Base-by-base conservation (phyloP, 2,113 vertebrate genomes). In the Caranx ignobilis region DNA sequence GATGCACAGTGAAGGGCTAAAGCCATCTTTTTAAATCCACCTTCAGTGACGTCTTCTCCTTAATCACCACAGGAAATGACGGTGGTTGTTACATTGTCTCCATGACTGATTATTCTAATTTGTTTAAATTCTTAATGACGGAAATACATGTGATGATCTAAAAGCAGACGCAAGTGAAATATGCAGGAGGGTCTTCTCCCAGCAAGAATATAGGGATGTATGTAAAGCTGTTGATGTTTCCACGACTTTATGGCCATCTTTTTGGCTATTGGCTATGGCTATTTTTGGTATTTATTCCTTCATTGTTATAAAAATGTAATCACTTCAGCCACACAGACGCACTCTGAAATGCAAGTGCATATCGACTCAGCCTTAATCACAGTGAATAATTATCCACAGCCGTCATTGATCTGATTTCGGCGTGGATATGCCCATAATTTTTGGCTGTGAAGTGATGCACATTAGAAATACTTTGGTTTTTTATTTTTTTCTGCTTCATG, bases 321-420 rank as follows among this genome's bases (percentile, higher is more conserved):
- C 21, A 10, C n/a, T 69, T 60, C 59, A 62, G 68, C 45, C 11
- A 55, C 77, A 72, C 48, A 75, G 57, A 66, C 41, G 4, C 57
- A 43, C 18, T 75, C 26, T 85, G 77, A 84, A 87, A 89, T 87
- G 77, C 76, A 91, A 91, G 89, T 85, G 55, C 13, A 34, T 26
- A 72, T 64, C 26, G 72, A 86, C 82, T 82, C 65, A 37, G 47
- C 43, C 57, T 78, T 77, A 86, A 88, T 93, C 83, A 87, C 79
- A 88, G 68, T 77, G 66, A 87, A 88, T 85, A 84, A 87, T 88
- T 83, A 88, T 85, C 64, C 45, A 75, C 11, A 1, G 31, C 37
- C 69, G 81, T 56, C 65, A 77, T 84, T 85, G 73, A 89, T 86
- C 60, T 64, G 57, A 89, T 77, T 60, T 78, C 64, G 63, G 45